A percentile compares a stretch with the other conserved stretches of the same genome.
phyloP scores from a whole-genome alignment of 2,113 vertebrate genomes.

The Noctilio leporinus region DNA sequence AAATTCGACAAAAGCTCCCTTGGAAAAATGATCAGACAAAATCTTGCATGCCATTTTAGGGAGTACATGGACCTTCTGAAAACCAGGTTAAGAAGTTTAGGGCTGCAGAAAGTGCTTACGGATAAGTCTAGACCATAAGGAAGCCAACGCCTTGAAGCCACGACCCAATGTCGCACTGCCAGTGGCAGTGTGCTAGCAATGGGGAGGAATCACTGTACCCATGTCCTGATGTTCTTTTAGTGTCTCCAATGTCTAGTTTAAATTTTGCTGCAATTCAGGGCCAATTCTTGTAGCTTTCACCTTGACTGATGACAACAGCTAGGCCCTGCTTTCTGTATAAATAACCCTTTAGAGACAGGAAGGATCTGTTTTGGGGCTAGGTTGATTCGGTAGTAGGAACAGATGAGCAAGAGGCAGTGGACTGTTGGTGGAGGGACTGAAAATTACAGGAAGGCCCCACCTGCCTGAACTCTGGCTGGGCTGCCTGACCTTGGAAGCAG shows the following conservation, averaged over 20 bases:
- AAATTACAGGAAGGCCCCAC: not conserved
- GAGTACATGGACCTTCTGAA: not conserved
- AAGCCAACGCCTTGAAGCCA: not conserved
- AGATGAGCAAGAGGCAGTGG: not conserved
- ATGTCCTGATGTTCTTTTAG: not conserved
- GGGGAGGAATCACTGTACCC: not conserved
- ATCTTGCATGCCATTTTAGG: not conserved
- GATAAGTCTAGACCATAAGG: not conserved
- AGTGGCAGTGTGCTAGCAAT: accelerated
- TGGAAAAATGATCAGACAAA: not conserved
- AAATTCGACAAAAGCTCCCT: not conserved
- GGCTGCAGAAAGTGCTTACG: not conserved
- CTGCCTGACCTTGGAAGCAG: too few species aligned
- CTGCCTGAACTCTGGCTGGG: not conserved
- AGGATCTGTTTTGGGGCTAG: not conserved
- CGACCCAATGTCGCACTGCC: not conserved
- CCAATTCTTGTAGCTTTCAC: not conserved
- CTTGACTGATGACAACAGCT: not conserved
- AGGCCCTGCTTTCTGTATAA: not conserved
- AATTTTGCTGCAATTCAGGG: not conserved
- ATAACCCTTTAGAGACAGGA: not conserved
- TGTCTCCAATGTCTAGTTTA: not conserved
- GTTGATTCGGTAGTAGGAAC: not conserved
- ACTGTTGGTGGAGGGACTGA: not conserved
- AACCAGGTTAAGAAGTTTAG: not conserved